These are phyloP conservation scores for Epinotia brunnichana DNA, from an alignment of 2,888 invertebrate genomes.

Conservation along the genomic window DNA sequence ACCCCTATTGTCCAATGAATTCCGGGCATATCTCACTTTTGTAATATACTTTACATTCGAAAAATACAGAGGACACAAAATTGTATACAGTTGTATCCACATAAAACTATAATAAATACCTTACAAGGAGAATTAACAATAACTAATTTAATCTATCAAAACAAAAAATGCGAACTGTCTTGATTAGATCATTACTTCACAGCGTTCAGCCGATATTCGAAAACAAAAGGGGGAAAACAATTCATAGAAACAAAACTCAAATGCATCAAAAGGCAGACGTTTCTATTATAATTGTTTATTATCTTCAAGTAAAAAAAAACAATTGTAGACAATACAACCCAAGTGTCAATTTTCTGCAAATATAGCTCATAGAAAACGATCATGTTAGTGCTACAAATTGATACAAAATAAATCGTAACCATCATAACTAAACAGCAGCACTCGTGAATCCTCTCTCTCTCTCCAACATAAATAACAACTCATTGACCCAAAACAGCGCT, in stretches of 20 bases:
- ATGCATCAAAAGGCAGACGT: slow-evolving; percentile 79
- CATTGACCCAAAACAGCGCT: slow-evolving; percentile 46
- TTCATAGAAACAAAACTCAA: slow-evolving; percentile 66
- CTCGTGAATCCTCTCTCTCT: slow-evolving; percentile 57
- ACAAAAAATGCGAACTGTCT: slow-evolving; percentile 76
- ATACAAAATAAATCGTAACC: slow-evolving; percentile 45
- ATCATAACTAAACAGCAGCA: slow-evolving; percentile 49
- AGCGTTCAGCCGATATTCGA: slow-evolving; percentile 49
- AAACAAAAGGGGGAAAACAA: slow-evolving; percentile 54
- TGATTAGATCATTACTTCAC: slow-evolving; percentile 50
- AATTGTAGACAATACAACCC: slow-evolving; percentile 53
- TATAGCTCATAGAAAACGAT: slow-evolving; percentile 49
- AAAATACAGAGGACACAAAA: slow-evolving; percentile 45
- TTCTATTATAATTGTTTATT: slow-evolving; percentile 69
- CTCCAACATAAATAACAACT: slow-evolving; percentile 63
- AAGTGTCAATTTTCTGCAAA: slow-evolving; percentile 50
- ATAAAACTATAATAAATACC: slow-evolving; percentile 83
- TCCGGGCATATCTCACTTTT: slow-evolving; percentile 41
- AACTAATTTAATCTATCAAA: slow-evolving; percentile 72
- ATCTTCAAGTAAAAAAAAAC: slow-evolving; percentile 60
- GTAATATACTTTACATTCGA: slow-evolving; percentile 36
- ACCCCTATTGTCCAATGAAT: slow-evolving; percentile 27
- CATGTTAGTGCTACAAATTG: slow-evolving; percentile 45
- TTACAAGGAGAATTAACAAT: slow-evolving; percentile 79
- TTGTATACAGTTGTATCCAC: slow-evolving; percentile 83